Evolutionary conservation across 1,140 invertebrate species (phyloP).

Genomic region (Nasonia giraulti): DNA sequence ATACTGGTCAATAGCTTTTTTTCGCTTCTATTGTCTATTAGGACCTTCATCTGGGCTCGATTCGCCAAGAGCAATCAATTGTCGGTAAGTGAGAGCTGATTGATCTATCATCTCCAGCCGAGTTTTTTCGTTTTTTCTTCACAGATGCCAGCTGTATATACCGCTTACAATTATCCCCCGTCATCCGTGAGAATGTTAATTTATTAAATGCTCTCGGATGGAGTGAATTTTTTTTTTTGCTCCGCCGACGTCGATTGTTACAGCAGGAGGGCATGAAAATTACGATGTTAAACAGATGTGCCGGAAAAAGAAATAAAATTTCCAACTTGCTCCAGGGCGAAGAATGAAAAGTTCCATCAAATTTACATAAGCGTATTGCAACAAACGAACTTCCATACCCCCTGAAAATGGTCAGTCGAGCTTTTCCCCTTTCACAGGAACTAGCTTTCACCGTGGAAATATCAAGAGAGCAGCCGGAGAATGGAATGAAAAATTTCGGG

Average conservation of each 20-base stretch:
- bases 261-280: not conserved
- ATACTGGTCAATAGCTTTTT: not conserved
- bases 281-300: slow-evolving; percentile 4
- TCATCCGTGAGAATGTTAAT: not conserved
- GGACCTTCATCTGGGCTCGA: slow-evolving; percentile 40
- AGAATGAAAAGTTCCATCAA: not conserved
- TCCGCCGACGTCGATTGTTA: not conserved
- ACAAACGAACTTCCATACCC: not conserved
- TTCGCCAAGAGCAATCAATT: slow-evolving; percentile 34
- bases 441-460: not conserved
- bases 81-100: slow-evolving; percentile 37
- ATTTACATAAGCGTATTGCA: not conserved
- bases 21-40: slow-evolving; percentile 28
- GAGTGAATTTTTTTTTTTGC: not conserved
- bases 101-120: not conserved
- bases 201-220: not conserved
- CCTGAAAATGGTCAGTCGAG: not conserved
- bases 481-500: not conserved
- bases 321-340: not conserved
- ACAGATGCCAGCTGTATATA: no score
- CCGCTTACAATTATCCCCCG: no score
- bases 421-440: not conserved
- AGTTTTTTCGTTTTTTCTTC: not conserved
- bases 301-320: not conserved
- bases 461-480: not conserved